Conservation (phyloP, 1,140 invertebrate genomes). For the Gerris buenoi region DNA sequence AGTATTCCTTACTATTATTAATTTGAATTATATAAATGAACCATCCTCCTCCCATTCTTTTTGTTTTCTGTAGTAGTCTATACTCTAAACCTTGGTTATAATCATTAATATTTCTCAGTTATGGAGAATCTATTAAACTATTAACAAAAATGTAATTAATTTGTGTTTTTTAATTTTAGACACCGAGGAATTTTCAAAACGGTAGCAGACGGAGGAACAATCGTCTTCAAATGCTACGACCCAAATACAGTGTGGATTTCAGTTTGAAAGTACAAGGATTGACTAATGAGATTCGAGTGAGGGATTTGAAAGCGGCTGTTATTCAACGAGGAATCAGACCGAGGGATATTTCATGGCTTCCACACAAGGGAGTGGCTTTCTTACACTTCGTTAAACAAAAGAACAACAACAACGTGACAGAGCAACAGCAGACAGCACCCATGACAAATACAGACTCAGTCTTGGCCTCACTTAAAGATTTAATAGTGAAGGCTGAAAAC, state of each 20-base stretch:
- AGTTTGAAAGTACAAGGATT: conserved; percentile 43
- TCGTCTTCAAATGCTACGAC: conserved; percentile 2
- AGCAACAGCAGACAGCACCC: neutral
- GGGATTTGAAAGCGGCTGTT: conserved; percentile 47
- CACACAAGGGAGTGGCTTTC: conserved; percentile 43
- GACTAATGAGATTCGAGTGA: conserved; percentile 39
- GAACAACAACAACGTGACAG: too few relatives aligned
- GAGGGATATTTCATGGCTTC: conserved; percentile 47
- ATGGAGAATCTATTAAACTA: too few relatives aligned
- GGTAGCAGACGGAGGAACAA: neutral
- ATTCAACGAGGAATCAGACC: conserved; percentile 44
- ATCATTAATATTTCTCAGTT: too few relatives aligned
- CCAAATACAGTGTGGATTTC: conserved; percentile 31
- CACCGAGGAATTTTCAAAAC: neutral
- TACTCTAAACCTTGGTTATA: too few relatives aligned
- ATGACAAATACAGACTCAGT: neutral
- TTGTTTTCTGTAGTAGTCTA: too few relatives aligned
- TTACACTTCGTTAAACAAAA: conserved; percentile 42
- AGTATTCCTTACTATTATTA: too few relatives aligned
- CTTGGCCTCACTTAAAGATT: neutral
- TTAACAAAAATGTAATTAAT: too few relatives aligned
- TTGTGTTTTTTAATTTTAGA: neutral
- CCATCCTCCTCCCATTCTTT: too few relatives aligned
- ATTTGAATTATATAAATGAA: too few relatives aligned
- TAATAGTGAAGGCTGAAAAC: neutral